A percentile compares a stretch with the other conserved stretches of the same genome.
These are phyloP conservation scores for Lymantria dispar DNA, from an alignment of 2,888 invertebrate species.

Conservation along the genomic window DNA sequence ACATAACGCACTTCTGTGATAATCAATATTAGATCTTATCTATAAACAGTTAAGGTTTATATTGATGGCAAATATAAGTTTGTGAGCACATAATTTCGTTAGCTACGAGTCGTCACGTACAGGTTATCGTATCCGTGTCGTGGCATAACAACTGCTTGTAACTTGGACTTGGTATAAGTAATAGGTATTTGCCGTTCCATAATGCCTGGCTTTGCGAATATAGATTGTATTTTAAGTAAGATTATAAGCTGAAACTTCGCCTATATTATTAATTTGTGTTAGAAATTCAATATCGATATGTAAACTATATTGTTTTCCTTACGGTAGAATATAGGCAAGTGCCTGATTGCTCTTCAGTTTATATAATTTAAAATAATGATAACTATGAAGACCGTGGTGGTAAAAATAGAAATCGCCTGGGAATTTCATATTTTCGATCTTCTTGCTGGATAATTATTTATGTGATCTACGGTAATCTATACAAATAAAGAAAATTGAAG, in stretches of 20 bases:
- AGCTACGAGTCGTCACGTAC: slow-evolving; percentile 53
- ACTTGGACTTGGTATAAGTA: slow-evolving; percentile 41
- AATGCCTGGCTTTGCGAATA: slow-evolving; percentile 27
- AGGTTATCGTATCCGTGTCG: slow-evolving; percentile 48
- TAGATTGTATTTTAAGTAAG: slow-evolving; percentile 15
- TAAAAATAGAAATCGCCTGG: no score
- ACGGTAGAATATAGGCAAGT: no score
- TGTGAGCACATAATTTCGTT: slow-evolving; percentile 40
- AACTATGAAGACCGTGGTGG: no score
- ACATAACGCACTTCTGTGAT: neutral
- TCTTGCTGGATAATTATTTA: no score
- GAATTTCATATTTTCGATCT: no score
- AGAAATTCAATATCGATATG: no score
- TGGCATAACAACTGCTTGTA: slow-evolving; percentile 53
- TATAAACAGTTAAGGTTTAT: slow-evolving; percentile 9
- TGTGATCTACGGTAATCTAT: no score
- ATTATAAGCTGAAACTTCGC: neutral
- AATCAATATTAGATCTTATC: slow-evolving; percentile 18
- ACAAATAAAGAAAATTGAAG: no score
- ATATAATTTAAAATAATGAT: no score
- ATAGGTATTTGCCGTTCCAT: slow-evolving; percentile 35
- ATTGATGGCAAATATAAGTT: slow-evolving; percentile 15
- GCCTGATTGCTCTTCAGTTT: no score
- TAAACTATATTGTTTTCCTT: no score
- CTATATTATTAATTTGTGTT: no score